Percentiles rank a stretch among this genome's conserved stretches.
Evolutionary conservation across 2,888 invertebrate species (phyloP).

Genomic region (Eurois occulta): DNA sequence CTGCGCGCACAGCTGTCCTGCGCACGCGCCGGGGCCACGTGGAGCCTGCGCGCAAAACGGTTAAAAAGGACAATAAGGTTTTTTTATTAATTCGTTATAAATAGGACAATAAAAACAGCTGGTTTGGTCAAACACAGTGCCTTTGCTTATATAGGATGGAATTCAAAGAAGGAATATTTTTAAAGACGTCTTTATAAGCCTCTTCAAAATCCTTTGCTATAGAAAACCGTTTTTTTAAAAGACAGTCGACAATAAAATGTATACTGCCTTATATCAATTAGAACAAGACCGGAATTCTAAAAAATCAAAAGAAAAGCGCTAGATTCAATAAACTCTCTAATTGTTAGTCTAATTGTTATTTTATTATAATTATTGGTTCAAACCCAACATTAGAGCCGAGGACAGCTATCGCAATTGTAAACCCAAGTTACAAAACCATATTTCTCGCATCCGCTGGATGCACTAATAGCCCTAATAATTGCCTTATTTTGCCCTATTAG

Average conservation of each 20-base stretch:
- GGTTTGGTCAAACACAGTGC: slow-evolving; percentile 30
- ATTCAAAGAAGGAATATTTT: background rate
- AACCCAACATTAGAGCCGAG: slow-evolving; percentile 27
- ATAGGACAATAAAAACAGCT: slow-evolving; percentile 45
- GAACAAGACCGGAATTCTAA: background rate
- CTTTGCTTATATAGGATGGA: slow-evolving; percentile 2
- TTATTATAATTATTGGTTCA: slow-evolving; percentile 30
- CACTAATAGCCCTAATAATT: slow-evolving; percentile 75
- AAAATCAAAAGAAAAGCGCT: slow-evolving; percentile 34
- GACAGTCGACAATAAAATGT: background rate
- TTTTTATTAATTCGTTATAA: slow-evolving; percentile 35
- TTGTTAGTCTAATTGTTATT: slow-evolving; percentile 39
- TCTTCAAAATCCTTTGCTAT: background rate
- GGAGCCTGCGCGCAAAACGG: slow-evolving; percentile 57
- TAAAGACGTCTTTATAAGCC: background rate
- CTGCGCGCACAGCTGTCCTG: slow-evolving; percentile 78
- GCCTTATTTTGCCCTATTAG: slow-evolving; percentile 69
- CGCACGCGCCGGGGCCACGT: slow-evolving; percentile 63
- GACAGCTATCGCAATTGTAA: slow-evolving; percentile 70
- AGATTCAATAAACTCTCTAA: slow-evolving; percentile 36
- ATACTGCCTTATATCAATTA: background rate
- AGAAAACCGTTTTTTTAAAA: background rate
- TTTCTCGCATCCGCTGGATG: slow-evolving; percentile 76
- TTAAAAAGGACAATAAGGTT: slow-evolving; percentile 61
- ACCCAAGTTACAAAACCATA: slow-evolving; percentile 70